These are phyloP conservation scores for Adelosebastes latens DNA, from an alignment of 2,797 vertebrate species.

Conservation along the genomic window DNA sequence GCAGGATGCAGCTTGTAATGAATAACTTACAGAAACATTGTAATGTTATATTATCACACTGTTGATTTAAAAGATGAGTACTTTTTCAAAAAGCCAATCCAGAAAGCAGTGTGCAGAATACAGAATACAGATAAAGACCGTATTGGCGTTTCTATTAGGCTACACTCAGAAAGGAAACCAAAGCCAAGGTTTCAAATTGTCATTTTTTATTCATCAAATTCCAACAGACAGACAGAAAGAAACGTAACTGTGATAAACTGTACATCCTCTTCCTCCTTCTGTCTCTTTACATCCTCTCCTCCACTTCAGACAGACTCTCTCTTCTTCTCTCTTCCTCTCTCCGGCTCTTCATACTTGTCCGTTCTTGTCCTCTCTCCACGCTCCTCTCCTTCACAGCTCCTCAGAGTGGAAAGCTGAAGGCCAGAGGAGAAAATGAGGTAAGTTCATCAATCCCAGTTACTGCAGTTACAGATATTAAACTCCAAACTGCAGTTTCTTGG, in stretches of 20 bases:
- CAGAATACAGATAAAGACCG: not conserved
- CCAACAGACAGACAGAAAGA: slow-evolving; percentile 17
- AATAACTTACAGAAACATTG: not conserved
- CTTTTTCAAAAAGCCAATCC: not conserved
- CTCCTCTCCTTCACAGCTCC: slow-evolving; percentile 60
- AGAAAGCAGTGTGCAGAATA: not conserved
- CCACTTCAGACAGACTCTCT: not conserved
- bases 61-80: not conserved
- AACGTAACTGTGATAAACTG: not conserved
- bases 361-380: not conserved
- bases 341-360: not conserved
- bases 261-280: not conserved
- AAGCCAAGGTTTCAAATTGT: not conserved
- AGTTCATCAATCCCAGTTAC: not conserved
- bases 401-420: slow-evolving; percentile 74
- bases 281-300: not conserved
- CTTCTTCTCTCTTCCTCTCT: not conserved
- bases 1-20: not conserved
- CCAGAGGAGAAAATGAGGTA: slow-evolving; percentile 3
- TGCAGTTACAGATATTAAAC: not conserved
- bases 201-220: slow-evolving; percentile 48
- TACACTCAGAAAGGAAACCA: not conserved
- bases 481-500: not conserved
- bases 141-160: not conserved
- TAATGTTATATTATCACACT: not conserved